Evolutionary conservation across 2,113 vertebrate genomes (phyloP), one percentile per base, ranked within the genome.

Genomic region (Sceloporus undulatus): DNA sequence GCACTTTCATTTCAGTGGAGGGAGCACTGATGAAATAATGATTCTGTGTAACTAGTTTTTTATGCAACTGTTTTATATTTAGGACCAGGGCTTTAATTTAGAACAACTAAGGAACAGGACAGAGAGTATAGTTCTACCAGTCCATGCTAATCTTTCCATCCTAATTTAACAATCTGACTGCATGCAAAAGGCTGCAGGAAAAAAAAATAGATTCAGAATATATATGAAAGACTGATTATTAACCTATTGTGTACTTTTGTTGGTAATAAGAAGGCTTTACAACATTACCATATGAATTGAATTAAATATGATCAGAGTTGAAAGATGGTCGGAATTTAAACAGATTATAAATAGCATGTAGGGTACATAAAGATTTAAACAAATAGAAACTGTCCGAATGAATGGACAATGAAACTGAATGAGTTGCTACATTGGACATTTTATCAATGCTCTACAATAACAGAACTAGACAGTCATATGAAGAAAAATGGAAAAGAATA

Each of bases 221-320:
- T 62, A 82, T 85, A 77, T 82, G 84, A 56, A 3, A 92, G 75
- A 10, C 0, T 59, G 34, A 21, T 25, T 83, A 8, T 0, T 52
- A 29, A 85, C 76, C 76, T 52, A 5, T n/a, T 86, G 75, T 79
- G 21, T 23, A 76, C 40, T 54, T 25, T 59, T 82, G 79, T 0
- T 90, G 40, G n/a, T 83, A 79, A 79, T 18, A 89, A 42, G 75
- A 62, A 88, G 2, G 1, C 19, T 23, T 56, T 86, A 79, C 14
- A 87, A 54, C 23, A 77, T 73, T 88, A 84, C 85, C 23, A 84
- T 65, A 14, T 62, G 9, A 9, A 13, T 34, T 54, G 66, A 10
- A 71, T 48, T 34, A 87, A 88, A 93, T 80, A 4, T 68, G 85
- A 90, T 82, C 18, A 86, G 86, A 91, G 89, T 70, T 87, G 52